Base-by-base conservation (phyloP, 2,797 vertebrate species). In the Sandelia bainsii region DNA sequence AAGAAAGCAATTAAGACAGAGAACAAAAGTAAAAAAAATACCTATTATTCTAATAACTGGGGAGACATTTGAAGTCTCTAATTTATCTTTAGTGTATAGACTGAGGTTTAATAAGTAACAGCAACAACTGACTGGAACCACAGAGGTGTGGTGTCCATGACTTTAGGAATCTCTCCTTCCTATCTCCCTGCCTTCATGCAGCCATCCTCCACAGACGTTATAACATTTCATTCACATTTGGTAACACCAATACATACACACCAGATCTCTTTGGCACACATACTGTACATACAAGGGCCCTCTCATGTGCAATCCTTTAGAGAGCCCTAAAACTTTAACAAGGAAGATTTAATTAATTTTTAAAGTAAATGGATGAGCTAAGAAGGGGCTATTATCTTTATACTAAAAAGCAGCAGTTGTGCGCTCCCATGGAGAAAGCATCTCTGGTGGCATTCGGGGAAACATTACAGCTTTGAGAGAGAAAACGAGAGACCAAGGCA, bases 281-380 rank as follows among this genome's bases (percentile, higher is more conserved):
- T 8, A 60, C 19, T 57, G 14, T 8, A 72, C 46, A 54, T 57
- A 48, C 62, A 73, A 48, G 39, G 8, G 50, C 62, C 37, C 23
- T 2, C 72, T 72, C 61, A 45, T 49, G 51, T 68, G 8, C 54
- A 77, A 68, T 79, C 68, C 84, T 75, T 69, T 1, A 44, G 73
- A 84, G 83, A 87, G 69, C 34, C 71, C 63, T 74, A 77, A 85
- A 89, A 85, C 68, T 70, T 81, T 85, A 89, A 89, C 77, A 75
- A 88, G 73, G 72, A 86, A 76, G 67, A 88, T 82, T 85, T 89
- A 90, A 93, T 93, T 90, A 86, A 85, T 88, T 93, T 92, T 79
- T 75, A 78, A 86, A 75, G 75, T 89, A 90, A 91, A 91, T 84
- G 80, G 80, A 69, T 75, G 83, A 84, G 82, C 76, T 68, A 71